Evolutionary conservation across 92 coral and sea anemone species (phyloP).

Genomic region (Epizoanthus scotinus): DNA sequence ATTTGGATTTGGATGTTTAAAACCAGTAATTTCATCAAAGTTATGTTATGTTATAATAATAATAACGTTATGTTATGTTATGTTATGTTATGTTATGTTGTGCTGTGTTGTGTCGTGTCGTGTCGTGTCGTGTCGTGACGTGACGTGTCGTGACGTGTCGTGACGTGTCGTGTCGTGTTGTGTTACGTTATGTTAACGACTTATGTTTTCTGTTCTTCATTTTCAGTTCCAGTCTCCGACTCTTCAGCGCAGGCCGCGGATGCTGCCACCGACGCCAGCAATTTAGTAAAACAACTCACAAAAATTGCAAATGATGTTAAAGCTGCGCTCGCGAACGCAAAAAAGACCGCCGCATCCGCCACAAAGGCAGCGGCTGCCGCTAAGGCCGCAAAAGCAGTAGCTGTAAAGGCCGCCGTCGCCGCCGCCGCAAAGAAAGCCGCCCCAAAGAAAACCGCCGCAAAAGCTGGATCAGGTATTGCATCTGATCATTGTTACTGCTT

Average conservation of each 20-base stretch:
- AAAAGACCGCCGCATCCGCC: neutral
- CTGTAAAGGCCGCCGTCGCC: slow-evolving; percentile 6
- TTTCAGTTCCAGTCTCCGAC: slow-evolving; percentile 17
- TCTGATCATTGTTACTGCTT: neutral
- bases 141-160: too few species aligned
- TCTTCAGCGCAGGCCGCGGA: neutral
- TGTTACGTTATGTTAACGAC: too few species aligned
- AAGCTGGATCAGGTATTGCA: slow-evolving; percentile 3
- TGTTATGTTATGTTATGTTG: too few species aligned
- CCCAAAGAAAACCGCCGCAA: slow-evolving; percentile 6
- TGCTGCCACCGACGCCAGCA: neutral
- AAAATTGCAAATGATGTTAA: neutral
- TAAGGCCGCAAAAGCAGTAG: neutral
- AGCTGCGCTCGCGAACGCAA: neutral
- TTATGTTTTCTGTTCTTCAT: neutral
- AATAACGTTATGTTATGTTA: too few species aligned
- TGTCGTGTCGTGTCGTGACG: too few species aligned
- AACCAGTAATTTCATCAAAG: too few species aligned
- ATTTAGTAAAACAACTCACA: too few species aligned
- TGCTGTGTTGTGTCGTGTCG: too few species aligned
- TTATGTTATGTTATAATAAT: too few species aligned
- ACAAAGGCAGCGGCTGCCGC: neutral
- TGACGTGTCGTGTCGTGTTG: too few species aligned
- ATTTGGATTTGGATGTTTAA: too few species aligned
- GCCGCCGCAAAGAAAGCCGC: slow-evolving; percentile 15